These are phyloP conservation scores for Neodiprion virginianus DNA, from an alignment of 1,140 invertebrate species.

Conservation along the genomic window DNA sequence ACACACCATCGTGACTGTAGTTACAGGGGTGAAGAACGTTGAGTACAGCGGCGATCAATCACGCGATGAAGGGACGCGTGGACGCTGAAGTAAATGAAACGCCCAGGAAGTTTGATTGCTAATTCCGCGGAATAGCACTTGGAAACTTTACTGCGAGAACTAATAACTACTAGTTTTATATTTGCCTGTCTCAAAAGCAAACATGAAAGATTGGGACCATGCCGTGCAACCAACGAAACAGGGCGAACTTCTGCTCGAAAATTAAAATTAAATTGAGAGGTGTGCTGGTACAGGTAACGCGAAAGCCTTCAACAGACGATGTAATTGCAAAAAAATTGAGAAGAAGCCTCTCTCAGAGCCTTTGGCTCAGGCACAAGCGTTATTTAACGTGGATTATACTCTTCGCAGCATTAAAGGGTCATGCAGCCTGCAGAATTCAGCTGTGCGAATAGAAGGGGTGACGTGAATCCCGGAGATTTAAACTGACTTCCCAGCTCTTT, in stretches of 20 bases:
- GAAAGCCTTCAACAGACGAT: too few species aligned
- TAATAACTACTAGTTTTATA: too few species aligned
- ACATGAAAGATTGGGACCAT: too few species aligned
- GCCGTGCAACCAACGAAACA: too few species aligned
- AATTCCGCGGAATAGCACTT: background rate
- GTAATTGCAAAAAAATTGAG: too few species aligned
- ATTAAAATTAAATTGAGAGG: too few species aligned
- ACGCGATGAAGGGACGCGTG: conserved; percentile 3
- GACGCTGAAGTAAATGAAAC: background rate
- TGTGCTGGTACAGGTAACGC: too few species aligned
- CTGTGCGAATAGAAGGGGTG: background rate
- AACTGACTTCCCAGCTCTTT: background rate
- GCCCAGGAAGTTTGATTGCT: background rate
- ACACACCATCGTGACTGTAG: background rate
- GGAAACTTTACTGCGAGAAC: too few species aligned
- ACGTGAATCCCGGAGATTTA: background rate
- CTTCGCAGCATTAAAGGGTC: background rate
- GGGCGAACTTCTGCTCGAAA: too few species aligned
- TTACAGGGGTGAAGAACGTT: background rate
- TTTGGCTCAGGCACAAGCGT: background rate
- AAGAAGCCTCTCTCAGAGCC: background rate
- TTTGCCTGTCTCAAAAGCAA: too few species aligned
- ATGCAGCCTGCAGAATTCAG: background rate
- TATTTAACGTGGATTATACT: background rate
- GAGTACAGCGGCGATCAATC: background rate